Evolutionary conservation across 2,888 invertebrate genomes (phyloP).

Genomic region (Drosophila atripex): DNA sequence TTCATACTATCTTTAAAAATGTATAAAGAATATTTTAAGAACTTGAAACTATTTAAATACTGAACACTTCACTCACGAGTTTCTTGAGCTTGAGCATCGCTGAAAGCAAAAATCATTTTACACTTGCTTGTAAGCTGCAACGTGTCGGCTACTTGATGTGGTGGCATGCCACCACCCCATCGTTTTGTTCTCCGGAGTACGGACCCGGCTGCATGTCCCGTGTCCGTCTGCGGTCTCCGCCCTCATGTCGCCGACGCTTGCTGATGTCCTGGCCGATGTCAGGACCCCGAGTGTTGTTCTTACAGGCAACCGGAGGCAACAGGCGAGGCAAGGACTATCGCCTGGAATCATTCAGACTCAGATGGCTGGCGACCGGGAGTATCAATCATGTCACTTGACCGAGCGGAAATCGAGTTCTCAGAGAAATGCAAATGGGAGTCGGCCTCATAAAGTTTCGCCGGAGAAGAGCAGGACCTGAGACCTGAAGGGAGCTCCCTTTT

Average conservation of each 20-base stretch:
- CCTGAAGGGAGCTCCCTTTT: background rate
- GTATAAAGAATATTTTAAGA: background rate
- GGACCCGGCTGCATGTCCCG: background rate
- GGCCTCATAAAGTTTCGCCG: slow-evolving; percentile 29
- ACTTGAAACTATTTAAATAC: background rate
- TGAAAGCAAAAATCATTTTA: slow-evolving; percentile 25
- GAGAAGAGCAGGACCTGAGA: slow-evolving; percentile 4
- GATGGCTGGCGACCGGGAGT: slow-evolving; percentile 39
- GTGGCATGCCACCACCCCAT: background rate
- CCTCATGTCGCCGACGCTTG: slow-evolving; percentile 17
- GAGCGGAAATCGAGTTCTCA: slow-evolving; percentile 61
- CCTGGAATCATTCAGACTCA: slow-evolving; percentile 31
- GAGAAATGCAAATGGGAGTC: slow-evolving; percentile 37
- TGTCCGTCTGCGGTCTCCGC: slow-evolving; percentile 26
- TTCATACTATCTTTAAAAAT: background rate
- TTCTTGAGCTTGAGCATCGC: background rate
- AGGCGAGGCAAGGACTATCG: slow-evolving; percentile 26
- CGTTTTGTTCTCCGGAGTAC: slow-evolving; percentile 10
- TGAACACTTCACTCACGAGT: background rate
- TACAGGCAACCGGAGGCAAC: slow-evolving; percentile 19
- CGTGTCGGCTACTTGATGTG: slow-evolving; percentile 51
- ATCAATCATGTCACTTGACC: slow-evolving; percentile 77
- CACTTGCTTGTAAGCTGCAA: slow-evolving; percentile 44
- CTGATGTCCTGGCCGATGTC: slow-evolving; percentile 8
- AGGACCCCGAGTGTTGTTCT: slow-evolving; percentile 36